Percentiles rank a stretch among this genome's conserved stretches.
phyloP scores from a whole-genome alignment of 2,113 vertebrate species.

The Alosa alosa region DNA sequence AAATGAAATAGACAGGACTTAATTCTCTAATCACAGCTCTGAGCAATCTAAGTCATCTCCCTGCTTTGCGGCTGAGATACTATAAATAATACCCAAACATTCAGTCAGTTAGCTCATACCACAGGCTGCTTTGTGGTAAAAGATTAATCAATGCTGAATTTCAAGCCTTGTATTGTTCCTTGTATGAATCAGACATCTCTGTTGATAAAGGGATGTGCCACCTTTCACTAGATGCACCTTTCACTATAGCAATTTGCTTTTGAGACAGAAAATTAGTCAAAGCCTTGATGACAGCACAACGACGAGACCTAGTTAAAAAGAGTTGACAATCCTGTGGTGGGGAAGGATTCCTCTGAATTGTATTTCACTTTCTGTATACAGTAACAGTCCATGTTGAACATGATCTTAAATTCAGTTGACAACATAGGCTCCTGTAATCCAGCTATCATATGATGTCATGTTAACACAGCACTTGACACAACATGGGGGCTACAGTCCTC shows the following conservation, averaged over 20 bases:
- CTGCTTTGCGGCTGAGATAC: background rate
- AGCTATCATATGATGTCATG: background rate
- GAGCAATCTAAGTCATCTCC: background rate
- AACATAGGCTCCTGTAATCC: background rate
- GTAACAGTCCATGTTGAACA: background rate
- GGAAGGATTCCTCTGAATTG: background rate
- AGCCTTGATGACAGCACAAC: background rate
- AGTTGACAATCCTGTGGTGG: background rate
- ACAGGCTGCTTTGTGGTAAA: background rate
- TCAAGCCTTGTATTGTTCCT: background rate
- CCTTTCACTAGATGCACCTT: background rate
- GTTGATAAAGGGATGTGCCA: background rate
- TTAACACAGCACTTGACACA: background rate
- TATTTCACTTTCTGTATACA: background rate
- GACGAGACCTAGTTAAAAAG: background rate
- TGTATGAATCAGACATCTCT: background rate
- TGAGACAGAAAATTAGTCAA: background rate
- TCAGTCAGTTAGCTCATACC: background rate
- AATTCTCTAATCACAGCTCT: background rate
- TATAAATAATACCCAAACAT: background rate
- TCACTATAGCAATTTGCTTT: background rate
- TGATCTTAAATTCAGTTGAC: background rate
- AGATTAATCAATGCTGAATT: background rate
- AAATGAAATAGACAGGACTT: background rate
- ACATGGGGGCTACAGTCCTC: background rate